Evolutionary conservation across 2,888 invertebrate genomes (phyloP), one percentile per base, ranked within the genome.

Genomic region (Chromoteleia sp.): DNA sequence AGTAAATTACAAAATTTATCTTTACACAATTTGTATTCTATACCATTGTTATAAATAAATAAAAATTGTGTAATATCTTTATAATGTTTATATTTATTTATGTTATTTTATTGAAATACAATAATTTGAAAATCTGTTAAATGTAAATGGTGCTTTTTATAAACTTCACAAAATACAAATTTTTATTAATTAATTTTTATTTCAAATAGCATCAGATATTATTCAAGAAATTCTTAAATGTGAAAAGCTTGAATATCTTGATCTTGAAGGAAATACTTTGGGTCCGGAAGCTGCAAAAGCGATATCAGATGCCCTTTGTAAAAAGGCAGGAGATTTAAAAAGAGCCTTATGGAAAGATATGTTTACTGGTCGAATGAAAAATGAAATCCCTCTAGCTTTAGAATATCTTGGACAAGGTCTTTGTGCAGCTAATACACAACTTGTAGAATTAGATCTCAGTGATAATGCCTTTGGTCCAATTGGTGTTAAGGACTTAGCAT

Each of bases 391-490:
- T 0, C 94, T 95, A 41, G 98, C 99, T 5, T 91, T 99, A 90
- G 93, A 94, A 89, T 93, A 93, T 74, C 93, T 99, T 0, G 97
- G 98, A 0, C 94, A 93, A 52, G 98, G 97, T 0, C 94, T 99
- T 86, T 96, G 97, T 71, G 88, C 92, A 3, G 97, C 98, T 0
- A 95, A 95, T 0, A 97, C 97, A 0, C 93, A 94, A 0, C 93
- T 99, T 0, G 94, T 95, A 0, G 96, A 97, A 67, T 92, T 99
- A 7, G 98, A 99, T 89, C 93, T 99, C 6, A 98, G 98, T 90
- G 99, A 99, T 92, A 99, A 99, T 92, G 99, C 99, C 0, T 96
- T 99, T 85, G 99, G 99, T 0, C 98, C 99, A 0, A 97, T 98
- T 85, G 99, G 98, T 21, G 97, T 98, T 50, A 94, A 96, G 84